phyloP scores from a whole-genome alignment of 2,797 vertebrate genomes.

The Coregonus ussuriensis region DNA sequence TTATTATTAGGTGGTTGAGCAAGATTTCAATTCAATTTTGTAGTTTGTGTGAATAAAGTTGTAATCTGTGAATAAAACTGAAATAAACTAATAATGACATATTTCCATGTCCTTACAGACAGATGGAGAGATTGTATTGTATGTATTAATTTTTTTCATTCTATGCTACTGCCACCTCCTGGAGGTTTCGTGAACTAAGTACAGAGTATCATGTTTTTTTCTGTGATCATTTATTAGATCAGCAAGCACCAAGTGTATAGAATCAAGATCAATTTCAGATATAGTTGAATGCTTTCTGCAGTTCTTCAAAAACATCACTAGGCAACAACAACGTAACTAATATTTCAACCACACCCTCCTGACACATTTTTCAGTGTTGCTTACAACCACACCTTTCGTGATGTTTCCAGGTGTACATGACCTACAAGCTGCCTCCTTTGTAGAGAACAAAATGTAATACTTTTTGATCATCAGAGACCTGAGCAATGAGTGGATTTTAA shows the following conservation, averaged over 20 bases:
- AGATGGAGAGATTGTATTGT: too few species aligned
- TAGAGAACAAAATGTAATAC: neutral
- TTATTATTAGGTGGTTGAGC: neutral
- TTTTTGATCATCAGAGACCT: neutral
- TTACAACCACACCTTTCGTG: neutral
- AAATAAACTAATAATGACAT: too few species aligned
- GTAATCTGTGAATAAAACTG: too few species aligned
- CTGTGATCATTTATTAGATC: neutral
- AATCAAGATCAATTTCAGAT: neutral
- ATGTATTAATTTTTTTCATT: too few species aligned
- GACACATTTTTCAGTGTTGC: too few species aligned
- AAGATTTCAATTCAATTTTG: neutral
- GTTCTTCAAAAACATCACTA: too few species aligned
- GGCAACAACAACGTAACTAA: too few species aligned
- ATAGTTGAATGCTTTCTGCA: too few species aligned
- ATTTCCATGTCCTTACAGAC: too few species aligned
- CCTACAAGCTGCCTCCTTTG: neutral
- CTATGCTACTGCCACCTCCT: slow-evolving; percentile 43
- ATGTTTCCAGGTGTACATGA: neutral
- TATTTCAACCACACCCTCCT: too few species aligned
- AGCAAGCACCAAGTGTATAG: neutral
- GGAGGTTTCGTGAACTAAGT: slow-evolving; percentile 47
- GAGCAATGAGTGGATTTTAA: neutral
- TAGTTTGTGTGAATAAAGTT: too few species aligned
- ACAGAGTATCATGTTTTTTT: neutral